Conservation (phyloP, 2,888 invertebrate species). For the Helleia helle region DNA sequence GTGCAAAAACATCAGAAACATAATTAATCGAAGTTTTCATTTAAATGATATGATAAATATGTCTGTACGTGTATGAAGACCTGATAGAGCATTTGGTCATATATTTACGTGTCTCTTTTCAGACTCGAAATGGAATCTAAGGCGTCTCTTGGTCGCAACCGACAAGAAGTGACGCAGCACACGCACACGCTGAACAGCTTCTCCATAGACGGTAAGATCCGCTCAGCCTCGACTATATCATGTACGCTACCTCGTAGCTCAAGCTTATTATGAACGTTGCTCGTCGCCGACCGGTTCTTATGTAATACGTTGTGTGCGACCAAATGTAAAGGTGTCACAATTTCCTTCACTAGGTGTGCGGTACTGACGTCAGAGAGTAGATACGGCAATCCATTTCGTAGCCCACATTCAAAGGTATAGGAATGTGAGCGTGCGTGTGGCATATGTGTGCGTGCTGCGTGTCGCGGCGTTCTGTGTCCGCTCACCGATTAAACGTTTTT, state of each 20-base stretch:
- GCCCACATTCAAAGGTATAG: conserved; percentile 70
- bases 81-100: not conserved
- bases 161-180: conserved; percentile 57
- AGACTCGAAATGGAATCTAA: conserved; percentile 85
- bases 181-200: conserved; percentile 53
- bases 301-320: conserved; percentile 16
- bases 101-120: too few species aligned
- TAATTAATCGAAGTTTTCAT: too few species aligned
- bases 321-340: conserved; percentile 50
- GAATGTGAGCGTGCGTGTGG: conserved; percentile 67
- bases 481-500: conserved; percentile 24
- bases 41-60: too few species aligned
- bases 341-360: conserved; percentile 69
- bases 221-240: not conserved
- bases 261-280: conserved; percentile 3
- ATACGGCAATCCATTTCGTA: conserved; percentile 68
- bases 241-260: conserved; percentile 1
- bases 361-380: conserved; percentile 72
- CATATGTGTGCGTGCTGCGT: conserved; percentile 61
- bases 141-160: conserved; percentile 77
- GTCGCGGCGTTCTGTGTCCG: conserved; percentile 33
- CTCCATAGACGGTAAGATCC: conserved; percentile 62
- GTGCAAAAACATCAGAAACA: too few species aligned
- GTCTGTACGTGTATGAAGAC: too few species aligned
- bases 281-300: conserved; percentile 1